A percentile compares a stretch with the other conserved stretches of the same genome.
phyloP scores from a whole-genome alignment of 2,797 vertebrate genomes.

The Cryptoprocta ferox region DNA sequence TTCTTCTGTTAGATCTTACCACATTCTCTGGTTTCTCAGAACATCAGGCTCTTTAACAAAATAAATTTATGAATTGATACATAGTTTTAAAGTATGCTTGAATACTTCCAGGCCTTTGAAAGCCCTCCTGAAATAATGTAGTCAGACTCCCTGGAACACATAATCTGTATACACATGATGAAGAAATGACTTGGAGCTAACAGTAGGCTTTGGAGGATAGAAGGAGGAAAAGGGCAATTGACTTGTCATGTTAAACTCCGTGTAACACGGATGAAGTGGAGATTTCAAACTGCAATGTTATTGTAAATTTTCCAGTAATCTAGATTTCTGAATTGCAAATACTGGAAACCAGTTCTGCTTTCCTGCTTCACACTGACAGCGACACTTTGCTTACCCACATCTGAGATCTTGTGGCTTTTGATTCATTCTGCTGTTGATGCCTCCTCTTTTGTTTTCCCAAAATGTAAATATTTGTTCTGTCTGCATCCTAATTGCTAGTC shows the following conservation, averaged over 20 bases:
- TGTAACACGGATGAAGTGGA: not conserved
- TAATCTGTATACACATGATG: not conserved
- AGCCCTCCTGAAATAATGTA: not conserved
- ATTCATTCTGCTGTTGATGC: conserved; percentile 80
- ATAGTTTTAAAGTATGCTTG: not conserved
- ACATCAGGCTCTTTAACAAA: not conserved
- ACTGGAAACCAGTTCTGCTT: conserved; percentile 74
- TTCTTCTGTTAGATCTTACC: not conserved
- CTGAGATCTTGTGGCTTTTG: conserved; percentile 81
- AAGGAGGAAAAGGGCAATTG: not conserved
- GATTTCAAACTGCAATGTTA: conserved; percentile 52
- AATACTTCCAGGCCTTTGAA: not conserved
- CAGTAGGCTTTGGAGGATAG: not conserved
- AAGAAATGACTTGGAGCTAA: not conserved
- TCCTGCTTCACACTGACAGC: conserved; percentile 78
- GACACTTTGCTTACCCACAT: conserved; percentile 79
- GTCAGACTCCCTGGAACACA: not conserved
- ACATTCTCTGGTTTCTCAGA: not conserved
- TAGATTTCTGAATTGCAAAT: conserved; percentile 75
- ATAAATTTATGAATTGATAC: not conserved
- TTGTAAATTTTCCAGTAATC: conserved; percentile 74
- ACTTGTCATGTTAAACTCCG: not conserved
- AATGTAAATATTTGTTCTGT: conserved; percentile 87
- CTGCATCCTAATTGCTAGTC: conserved; percentile 83
- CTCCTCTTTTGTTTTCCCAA: conserved; percentile 73